Conservation (phyloP, 92 coral and sea anemone species). For the Siderastrea siderea region DNA sequence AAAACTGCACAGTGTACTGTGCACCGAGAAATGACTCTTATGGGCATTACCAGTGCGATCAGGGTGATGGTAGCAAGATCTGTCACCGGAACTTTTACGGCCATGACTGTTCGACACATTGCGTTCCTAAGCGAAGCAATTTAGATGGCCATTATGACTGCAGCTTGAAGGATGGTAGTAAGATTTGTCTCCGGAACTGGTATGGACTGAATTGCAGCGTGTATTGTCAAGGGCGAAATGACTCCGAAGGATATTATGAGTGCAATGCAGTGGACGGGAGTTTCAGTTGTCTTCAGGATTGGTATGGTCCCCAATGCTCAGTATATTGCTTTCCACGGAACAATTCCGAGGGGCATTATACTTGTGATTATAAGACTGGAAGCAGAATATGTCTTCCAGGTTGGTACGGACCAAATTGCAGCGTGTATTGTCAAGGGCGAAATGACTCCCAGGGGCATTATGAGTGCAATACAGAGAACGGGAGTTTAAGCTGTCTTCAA, state of each 20-base stretch:
- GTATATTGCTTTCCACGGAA: slow-evolving; percentile 34
- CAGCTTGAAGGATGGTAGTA: slow-evolving; percentile 61
- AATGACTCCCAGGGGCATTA: slow-evolving; percentile 27
- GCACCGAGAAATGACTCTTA: slow-evolving; percentile 42
- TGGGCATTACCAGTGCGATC: slow-evolving; percentile 69
- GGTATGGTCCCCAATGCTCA: slow-evolving; percentile 59
- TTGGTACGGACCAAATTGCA: slow-evolving; percentile 82
- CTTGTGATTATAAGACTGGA: slow-evolving; percentile 68
- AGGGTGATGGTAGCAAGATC: slow-evolving; percentile 35
- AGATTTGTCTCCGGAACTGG: slow-evolving; percentile 72
- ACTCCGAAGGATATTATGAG: slow-evolving; percentile 22
- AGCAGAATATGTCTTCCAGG: slow-evolving; percentile 61
- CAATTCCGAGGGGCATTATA: slow-evolving; percentile 68
- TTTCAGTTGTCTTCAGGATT: slow-evolving; percentile 58
- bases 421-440: slow-evolving; percentile 62
- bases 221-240: slow-evolving; percentile 55
- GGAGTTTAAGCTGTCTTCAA: slow-evolving; percentile 57
- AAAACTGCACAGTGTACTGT: slow-evolving; percentile 74
- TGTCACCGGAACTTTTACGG: slow-evolving; percentile 75
- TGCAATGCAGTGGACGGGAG: slow-evolving; percentile 59
- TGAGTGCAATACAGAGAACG: slow-evolving; percentile 51
- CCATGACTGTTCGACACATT: slow-evolving; percentile 56
- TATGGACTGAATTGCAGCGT: slow-evolving; percentile 76
- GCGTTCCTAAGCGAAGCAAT: slow-evolving; percentile 44
- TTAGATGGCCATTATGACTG: slow-evolving; percentile 70